Evolutionary conservation across 2,888 invertebrate genomes (phyloP), one percentile per base, ranked within the genome.

Genomic region (Philereme vetulata): DNA sequence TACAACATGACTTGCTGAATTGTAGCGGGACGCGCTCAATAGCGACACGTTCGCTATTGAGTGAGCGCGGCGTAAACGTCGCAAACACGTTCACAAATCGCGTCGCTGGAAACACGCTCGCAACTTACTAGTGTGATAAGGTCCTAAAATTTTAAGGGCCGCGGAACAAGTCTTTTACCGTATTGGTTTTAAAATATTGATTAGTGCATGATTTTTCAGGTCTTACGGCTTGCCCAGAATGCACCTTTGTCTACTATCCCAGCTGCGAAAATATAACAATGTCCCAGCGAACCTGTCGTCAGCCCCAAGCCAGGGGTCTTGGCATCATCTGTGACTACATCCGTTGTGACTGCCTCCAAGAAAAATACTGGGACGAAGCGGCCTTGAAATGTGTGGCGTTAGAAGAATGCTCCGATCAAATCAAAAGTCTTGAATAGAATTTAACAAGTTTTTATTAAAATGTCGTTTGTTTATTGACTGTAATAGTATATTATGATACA

Each of bases 261-360:
- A 63, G 72, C 0, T 80, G 78, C 53, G 62, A 66, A 0, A 66
- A 68, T 10, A 53, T 60, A 0, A 69, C 74, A 0, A 57, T 74
- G 67, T 76, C 79, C 0, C 76, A 75, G 64, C 68, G 72, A 0
- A 81, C 82, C 0, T 83, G 82, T 58, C 72, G 72, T 0, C 56
- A 66, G 9, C 78, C 77, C 0, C 33, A 55, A 4, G 51, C 71
- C 0, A 68, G 64, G 4, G 57, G 62, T n/a, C 21, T 80, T 8
- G 75, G 77, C 1, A 9, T 64, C n/a, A 48, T 69, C 7, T 82
- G 81, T 49, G 81, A 82, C 64, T 76, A 65, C 33, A 70, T 71
- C 0, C 70, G 79, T 3, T 82, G 82, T 45, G 79, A 81, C 38
- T 82, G 82, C 43, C 56, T 61, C 0, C 53, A 67, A 0, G 68